Evolutionary conservation across 2,113 vertebrate genomes (phyloP).

Genomic region (Sisor rabdophorus): DNA sequence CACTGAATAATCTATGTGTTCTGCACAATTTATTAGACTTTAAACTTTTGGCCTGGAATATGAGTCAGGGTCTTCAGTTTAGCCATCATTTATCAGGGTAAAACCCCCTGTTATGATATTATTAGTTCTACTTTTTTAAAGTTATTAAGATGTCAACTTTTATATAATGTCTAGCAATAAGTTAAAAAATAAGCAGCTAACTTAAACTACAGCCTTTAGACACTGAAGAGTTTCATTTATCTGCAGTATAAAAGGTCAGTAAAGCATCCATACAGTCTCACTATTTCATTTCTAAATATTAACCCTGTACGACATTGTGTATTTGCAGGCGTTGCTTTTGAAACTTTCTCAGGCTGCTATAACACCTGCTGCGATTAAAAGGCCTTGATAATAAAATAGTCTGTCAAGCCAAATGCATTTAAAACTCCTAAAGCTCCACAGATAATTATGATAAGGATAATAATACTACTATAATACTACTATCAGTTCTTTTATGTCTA

Average conservation of each 20-base stretch:
- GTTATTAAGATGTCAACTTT: constrained; percentile 38
- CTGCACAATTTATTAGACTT: constrained; percentile 34
- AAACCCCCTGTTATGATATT: constrained; percentile 36
- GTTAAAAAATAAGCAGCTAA: neutral
- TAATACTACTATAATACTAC: neutral
- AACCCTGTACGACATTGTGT: neutral
- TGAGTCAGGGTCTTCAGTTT: constrained; percentile 43
- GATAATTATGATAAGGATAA: neutral
- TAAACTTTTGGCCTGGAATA: constrained; percentile 35
- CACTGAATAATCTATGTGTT: constrained; percentile 22
- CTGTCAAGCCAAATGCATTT: neutral
- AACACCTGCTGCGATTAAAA: neutral
- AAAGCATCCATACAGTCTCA: neutral
- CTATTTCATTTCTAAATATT: neutral
- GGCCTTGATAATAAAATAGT: neutral
- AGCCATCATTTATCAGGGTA: constrained; percentile 36
- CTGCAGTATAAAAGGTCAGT: neutral
- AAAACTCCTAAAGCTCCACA: neutral
- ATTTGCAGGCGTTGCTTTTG: neutral
- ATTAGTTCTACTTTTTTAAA: constrained; percentile 37
- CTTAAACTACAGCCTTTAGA: neutral
- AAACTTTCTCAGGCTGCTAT: neutral
- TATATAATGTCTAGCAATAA: constrained; percentile 14
- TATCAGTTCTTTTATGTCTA: neutral
- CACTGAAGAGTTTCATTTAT: constrained; percentile 4